Percentiles rank a stretch among this genome's conserved stretches.
phyloP scores from a whole-genome alignment of 2,797 vertebrate species.

The Enteromius viviparus region DNA sequence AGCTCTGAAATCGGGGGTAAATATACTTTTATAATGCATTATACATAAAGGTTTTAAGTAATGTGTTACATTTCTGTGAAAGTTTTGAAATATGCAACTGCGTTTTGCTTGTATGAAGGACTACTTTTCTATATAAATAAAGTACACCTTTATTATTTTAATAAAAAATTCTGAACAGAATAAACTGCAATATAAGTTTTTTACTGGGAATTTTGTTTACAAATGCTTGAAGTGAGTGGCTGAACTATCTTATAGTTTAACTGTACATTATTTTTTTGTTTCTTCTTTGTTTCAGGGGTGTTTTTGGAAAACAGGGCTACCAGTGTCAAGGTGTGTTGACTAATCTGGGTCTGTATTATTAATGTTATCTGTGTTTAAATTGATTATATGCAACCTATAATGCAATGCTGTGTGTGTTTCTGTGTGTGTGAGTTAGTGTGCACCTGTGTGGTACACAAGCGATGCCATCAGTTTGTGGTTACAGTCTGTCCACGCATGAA shows the following conservation, averaged over 20 bases:
- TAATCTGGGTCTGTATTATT: neutral
- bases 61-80: neutral
- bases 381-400: no score
- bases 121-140: neutral
- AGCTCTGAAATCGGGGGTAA: no score
- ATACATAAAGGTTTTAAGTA: no score
- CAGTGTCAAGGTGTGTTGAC: constrained; percentile 92
- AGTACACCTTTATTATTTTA: neutral
- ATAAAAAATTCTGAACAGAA: neutral
- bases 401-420: neutral
- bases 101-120: neutral
- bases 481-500: constrained; percentile 94
- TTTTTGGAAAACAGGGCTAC: constrained; percentile 97
- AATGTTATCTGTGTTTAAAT: neutral
- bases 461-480: constrained; percentile 94
- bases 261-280: neutral
- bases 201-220: constrained; percentile 15
- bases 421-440: constrained; percentile 79
- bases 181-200: neutral
- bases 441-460: constrained; percentile 96
- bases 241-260: constrained; percentile 34
- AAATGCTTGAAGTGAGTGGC: neutral
- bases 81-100: neutral
- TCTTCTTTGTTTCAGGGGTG: constrained; percentile 83
- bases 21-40: no score